Percentiles rank a stretch among this genome's conserved stretches.
These are phyloP conservation scores for Discoglossus pictus DNA, from an alignment of 2,797 vertebrate species.

Conservation along the genomic window DNA sequence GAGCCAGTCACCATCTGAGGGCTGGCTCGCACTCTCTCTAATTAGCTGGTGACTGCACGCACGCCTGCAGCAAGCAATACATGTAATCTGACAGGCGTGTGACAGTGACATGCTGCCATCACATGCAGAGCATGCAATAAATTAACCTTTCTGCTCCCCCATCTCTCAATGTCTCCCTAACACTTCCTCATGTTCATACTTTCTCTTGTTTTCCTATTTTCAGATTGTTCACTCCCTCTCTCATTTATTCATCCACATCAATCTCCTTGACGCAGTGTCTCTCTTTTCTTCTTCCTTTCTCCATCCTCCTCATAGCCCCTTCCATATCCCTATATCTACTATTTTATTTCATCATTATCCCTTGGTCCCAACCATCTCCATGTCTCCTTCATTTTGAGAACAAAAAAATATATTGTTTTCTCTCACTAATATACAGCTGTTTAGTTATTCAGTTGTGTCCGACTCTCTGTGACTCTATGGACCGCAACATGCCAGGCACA, in stretches of 20 bases:
- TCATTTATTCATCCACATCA: background rate
- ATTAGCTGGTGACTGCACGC: conserved; percentile 21
- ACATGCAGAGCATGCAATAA: conserved; percentile 25
- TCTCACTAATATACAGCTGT: too few relatives aligned
- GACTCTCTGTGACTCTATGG: too few relatives aligned
- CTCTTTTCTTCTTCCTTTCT: background rate
- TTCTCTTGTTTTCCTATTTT: too few relatives aligned
- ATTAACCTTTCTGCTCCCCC: background rate
- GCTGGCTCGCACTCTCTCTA: background rate
- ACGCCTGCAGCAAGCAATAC: conserved; percentile 9
- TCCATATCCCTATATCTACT: too few relatives aligned
- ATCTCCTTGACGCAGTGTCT: background rate
- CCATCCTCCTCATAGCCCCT: background rate
- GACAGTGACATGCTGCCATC: conserved; percentile 21
- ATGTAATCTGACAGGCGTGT: conserved; percentile 33
- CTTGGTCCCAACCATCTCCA: too few relatives aligned
- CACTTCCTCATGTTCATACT: background rate
- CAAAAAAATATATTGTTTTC: too few relatives aligned
- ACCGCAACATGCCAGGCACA: too few relatives aligned
- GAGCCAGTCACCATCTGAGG: background rate
- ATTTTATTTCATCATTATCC: too few relatives aligned
- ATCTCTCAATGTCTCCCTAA: background rate
- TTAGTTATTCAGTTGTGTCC: too few relatives aligned
- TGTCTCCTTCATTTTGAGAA: too few relatives aligned
- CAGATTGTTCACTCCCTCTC: background rate